Conservation (phyloP, 2,113 vertebrate genomes). For the Anthoscopus minutus region DNA sequence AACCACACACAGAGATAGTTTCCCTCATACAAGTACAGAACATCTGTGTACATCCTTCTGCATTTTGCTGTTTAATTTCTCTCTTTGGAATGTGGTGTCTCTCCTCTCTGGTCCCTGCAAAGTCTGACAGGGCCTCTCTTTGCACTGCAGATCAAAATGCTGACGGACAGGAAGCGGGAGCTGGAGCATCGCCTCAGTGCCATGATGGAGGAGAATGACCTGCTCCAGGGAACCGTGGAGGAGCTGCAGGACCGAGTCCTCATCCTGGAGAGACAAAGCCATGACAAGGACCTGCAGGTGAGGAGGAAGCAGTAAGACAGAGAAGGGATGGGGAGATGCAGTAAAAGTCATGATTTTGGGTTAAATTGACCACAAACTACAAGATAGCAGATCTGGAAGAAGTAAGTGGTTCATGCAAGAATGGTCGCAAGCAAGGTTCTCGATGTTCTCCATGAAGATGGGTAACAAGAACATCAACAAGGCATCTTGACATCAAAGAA, state of each 20-base stretch:
- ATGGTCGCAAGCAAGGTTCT: not conserved
- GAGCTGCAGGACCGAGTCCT: constrained; percentile 87
- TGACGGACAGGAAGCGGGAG: constrained; percentile 90
- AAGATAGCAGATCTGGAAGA: not conserved
- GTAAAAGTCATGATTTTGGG: not conserved
- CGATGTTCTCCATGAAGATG: not conserved
- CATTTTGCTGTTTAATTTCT: not conserved
- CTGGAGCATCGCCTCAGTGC: constrained; percentile 84
- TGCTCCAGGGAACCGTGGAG: constrained; percentile 88
- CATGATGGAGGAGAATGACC: constrained; percentile 88
- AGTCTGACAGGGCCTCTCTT: not conserved
- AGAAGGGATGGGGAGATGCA: not conserved
- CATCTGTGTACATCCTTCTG: not conserved
- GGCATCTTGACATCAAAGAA: not conserved
- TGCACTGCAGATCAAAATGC: constrained; percentile 88
- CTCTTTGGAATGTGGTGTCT: not conserved
- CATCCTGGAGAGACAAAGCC: constrained; percentile 85
- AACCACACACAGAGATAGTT: not conserved
- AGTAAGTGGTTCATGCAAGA: not conserved
- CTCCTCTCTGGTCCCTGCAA: not conserved
- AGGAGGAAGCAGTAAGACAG: not conserved
- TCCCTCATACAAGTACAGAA: not conserved
- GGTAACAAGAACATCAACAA: not conserved
- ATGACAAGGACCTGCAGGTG: constrained; percentile 92
- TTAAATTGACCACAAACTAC: not conserved